These are phyloP conservation scores for Limnephilus auricula DNA, from an alignment of 2,888 invertebrate genomes.

Conservation along the genomic window DNA sequence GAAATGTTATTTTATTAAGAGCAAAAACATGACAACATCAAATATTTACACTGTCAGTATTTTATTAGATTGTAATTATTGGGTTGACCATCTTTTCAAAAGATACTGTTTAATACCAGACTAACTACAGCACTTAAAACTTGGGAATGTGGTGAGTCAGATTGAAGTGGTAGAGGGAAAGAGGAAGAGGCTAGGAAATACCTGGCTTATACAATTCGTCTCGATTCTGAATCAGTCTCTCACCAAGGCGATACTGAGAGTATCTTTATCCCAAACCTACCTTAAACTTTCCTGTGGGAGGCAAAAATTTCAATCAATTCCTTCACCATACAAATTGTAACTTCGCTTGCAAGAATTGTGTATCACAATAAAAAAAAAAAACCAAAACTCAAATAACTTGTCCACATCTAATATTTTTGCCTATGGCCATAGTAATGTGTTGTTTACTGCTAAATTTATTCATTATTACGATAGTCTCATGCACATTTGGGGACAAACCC, in stretches of 20 bases:
- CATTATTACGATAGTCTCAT: not conserved
- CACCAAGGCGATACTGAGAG: not conserved
- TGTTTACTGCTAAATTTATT: not conserved
- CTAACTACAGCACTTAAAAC: not conserved
- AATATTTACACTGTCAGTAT: not conserved
- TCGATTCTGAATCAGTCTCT: not conserved
- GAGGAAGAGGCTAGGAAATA: not conserved
- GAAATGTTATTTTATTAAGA: not conserved
- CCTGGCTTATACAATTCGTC: not conserved
- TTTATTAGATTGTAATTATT: not conserved
- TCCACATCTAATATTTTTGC: not conserved
- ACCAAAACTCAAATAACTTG: constrained; percentile 17
- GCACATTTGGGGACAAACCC: constrained; percentile 17
- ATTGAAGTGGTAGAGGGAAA: not conserved
- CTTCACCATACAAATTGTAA: not conserved
- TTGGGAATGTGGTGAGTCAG: not conserved
- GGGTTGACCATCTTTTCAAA: not conserved
- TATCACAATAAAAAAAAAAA: not conserved
- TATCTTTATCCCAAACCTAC: not conserved
- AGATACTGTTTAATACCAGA: not conserved
- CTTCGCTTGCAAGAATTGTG: constrained; percentile 12
- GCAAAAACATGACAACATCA: not conserved
- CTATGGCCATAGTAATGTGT: not conserved
- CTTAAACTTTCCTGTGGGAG: constrained; percentile 13
- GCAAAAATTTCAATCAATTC: not conserved